phyloP scores from a whole-genome alignment of 1,140 invertebrate genomes.

The Diorhabda elongata region DNA sequence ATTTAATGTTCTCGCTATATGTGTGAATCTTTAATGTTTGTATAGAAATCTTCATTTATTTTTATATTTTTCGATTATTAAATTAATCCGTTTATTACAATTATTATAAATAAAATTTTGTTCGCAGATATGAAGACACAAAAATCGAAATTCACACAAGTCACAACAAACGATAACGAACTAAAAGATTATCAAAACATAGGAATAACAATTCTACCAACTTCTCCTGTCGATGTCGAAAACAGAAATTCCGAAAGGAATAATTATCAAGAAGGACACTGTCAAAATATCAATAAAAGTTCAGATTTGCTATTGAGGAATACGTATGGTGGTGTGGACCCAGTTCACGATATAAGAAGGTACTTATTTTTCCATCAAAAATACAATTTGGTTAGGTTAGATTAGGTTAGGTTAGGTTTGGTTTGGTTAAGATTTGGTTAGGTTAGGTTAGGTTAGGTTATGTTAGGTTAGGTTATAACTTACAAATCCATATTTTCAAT shows the following conservation, averaged over 20 bases:
- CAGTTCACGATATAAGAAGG: slow-evolving; percentile 21
- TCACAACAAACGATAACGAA: slow-evolving; percentile 39
- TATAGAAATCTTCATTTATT: not conserved
- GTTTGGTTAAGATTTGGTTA: too few species aligned
- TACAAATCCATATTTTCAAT: too few species aligned
- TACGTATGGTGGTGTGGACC: slow-evolving; percentile 23
- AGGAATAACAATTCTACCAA: slow-evolving; percentile 28
- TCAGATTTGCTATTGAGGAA: slow-evolving; percentile 37
- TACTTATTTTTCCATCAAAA: not conserved
- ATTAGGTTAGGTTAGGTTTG: too few species aligned
- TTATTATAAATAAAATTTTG: not conserved
- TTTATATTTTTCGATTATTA: not conserved
- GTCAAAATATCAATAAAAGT: slow-evolving; percentile 36
- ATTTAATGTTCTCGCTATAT: too few species aligned
- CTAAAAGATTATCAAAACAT: slow-evolving; percentile 41
- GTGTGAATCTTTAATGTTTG: not conserved
- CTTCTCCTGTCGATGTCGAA: slow-evolving; percentile 27
- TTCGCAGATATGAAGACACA: slow-evolving; percentile 31
- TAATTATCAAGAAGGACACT: slow-evolving; percentile 26
- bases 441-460: too few species aligned
- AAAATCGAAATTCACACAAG: slow-evolving; percentile 44
- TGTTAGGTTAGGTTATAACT: too few species aligned
- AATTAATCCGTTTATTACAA: not conserved
- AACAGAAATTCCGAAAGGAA: slow-evolving; percentile 30
- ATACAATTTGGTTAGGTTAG: too few species aligned